Conservation (phyloP, 37 sponge, comb jelly and placozoan genomes). For the Ephydatia muelleri region DNA sequence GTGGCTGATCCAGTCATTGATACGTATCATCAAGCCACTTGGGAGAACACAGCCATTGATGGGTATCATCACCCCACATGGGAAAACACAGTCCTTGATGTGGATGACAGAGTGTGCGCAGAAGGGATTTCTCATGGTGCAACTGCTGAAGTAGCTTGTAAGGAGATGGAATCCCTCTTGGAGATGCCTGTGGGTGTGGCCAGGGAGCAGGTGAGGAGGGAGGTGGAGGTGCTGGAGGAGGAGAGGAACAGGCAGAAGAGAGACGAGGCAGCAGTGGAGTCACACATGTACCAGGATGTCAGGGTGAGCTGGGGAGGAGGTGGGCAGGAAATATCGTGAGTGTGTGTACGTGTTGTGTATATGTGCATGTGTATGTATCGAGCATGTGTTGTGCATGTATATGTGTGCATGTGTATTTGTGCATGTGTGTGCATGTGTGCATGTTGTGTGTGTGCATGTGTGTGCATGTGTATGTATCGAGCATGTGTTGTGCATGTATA, state of each 20-base stretch:
- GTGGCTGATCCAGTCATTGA: no score
- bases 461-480: not conserved
- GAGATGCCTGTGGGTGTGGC: constrained; percentile 24
- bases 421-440: not conserved
- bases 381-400: not conserved
- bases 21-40: no score
- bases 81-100: not conserved
- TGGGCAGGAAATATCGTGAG: not conserved
- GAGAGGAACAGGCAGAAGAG: constrained; percentile 57
- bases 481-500: not conserved
- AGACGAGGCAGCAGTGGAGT: constrained; percentile 60
- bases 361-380: not conserved
- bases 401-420: not conserved
- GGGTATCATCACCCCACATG: no score
- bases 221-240: constrained; percentile 44
- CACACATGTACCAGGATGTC: no score
- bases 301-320: constrained; percentile 78
- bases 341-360: not conserved
- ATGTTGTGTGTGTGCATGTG: not conserved
- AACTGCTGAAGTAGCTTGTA: no score
- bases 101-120: not conserved
- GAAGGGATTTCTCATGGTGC: not conserved
- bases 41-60: no score
- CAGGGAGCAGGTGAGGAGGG: constrained; percentile 26
- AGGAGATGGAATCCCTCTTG: constrained; percentile 2